Conservation (phyloP, 2,888 invertebrate species). For the Eristalis tenax region DNA sequence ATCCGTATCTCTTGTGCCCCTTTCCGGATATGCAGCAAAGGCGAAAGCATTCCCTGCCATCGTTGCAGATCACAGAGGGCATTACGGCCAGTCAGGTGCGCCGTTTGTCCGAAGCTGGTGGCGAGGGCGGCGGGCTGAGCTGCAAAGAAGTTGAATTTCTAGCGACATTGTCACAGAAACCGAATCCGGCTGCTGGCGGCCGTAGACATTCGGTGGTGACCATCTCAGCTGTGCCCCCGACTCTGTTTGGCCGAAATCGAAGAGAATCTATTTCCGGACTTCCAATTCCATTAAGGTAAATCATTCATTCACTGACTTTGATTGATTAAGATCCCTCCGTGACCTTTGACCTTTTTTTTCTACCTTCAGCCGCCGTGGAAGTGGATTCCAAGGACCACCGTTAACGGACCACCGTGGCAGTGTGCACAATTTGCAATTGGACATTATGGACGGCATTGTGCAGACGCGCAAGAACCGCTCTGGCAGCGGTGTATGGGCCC, state of each 20-base stretch:
- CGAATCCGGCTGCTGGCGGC: conserved; percentile 86
- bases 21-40: conserved; percentile 88
- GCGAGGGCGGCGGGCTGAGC: conserved; percentile 87
- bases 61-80: conserved; percentile 91
- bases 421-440: conserved; percentile 91
- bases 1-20: conserved; percentile 91
- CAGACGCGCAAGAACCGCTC: conserved; percentile 87
- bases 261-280: conserved; percentile 91
- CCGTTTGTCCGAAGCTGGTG: conserved; percentile 89
- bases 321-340: neutral
- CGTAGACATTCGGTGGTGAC: conserved; percentile 93
- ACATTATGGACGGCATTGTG: conserved; percentile 94
- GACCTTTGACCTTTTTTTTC: conserved; percentile 5
- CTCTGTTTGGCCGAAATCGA: conserved; percentile 90
- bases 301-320: neutral
- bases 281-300: conserved; percentile 76
- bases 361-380: conserved; percentile 78
- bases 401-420: conserved; percentile 88
- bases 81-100: conserved; percentile 94
- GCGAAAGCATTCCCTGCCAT: conserved; percentile 91
- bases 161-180: conserved; percentile 89
- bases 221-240: conserved; percentile 90
- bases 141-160: conserved; percentile 92
- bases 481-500: conserved; percentile 85
- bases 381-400: conserved; percentile 85